phyloP scores from a whole-genome alignment of 2,797 vertebrate species.

The Dromococcyx pavoninus region DNA sequence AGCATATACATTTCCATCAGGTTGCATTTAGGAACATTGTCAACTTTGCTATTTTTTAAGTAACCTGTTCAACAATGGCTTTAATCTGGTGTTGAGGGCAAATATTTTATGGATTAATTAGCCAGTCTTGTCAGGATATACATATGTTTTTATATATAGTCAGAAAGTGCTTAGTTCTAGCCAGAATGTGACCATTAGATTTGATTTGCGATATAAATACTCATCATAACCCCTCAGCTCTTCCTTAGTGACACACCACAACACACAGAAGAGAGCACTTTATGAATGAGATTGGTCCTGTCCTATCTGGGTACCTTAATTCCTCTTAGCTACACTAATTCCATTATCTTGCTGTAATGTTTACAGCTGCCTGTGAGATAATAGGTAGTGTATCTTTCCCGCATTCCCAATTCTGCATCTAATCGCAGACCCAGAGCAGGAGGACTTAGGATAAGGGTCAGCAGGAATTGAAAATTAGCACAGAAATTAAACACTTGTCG shows the following conservation, averaged over 20 bases:
- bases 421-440: not conserved
- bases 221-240: not conserved
- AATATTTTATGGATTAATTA: slow-evolving; percentile 54
- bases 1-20: not conserved
- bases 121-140: slow-evolving; percentile 21
- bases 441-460: slow-evolving; percentile 38
- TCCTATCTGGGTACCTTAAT: slow-evolving; percentile 17
- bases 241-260: not conserved
- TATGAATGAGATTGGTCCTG: slow-evolving; percentile 22
- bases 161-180: slow-evolving; percentile 48
- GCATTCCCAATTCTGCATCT: slow-evolving; percentile 32
- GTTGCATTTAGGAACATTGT: not conserved
- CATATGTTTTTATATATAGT: not conserved
- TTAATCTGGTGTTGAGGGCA: slow-evolving; percentile 32
- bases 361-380: slow-evolving; percentile 53
- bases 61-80: slow-evolving; percentile 38
- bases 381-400: slow-evolving; percentile 42
- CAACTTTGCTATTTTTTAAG: slow-evolving; percentile 44
- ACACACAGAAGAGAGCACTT: not conserved
- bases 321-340: slow-evolving; percentile 56
- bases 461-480: slow-evolving; percentile 35
- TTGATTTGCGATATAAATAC: slow-evolving; percentile 45
- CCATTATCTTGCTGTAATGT: slow-evolving; percentile 54
- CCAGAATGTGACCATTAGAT: slow-evolving; percentile 30
- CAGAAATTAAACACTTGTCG: not conserved